Base-by-base conservation (phyloP, 2,113 vertebrate genomes). In the Tupaia tana region DNA sequence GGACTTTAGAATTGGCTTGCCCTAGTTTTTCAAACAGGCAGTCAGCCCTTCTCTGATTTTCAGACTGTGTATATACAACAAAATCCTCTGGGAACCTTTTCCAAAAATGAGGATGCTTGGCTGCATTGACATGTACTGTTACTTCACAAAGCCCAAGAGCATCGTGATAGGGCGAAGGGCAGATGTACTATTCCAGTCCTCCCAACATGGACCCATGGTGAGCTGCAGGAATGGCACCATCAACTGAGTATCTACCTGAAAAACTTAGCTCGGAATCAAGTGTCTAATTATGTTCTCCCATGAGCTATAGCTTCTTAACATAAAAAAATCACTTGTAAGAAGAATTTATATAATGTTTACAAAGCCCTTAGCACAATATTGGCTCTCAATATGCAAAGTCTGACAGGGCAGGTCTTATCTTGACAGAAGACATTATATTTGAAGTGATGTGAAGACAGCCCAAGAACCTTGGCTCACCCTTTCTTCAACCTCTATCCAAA, bases 401-500 rank as follows among this genome's bases (percentile, higher is more conserved):
- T 3, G 18, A 80, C 6, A n/a, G 15, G 25, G 20, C 70, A 86
- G 19, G 24, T 25, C 25, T 90, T 83, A 79, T 88, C 29, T 82
- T 18, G 11, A 25, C 3, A 27, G 6, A 80, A 83, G 29, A 43
- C 0, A 29, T 11, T 90, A 43, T 31, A 29, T 54, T 34, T 83
- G 16, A 74, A 73, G 10, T 29, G 12, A 14, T 31, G 5, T 64
- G 6, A n/a, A 20, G 2, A 18, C n/a, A 59, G 19, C 8, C 63
- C 63, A 89, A 89, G 71, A 59, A 64, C 20, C 5, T 95, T 27
- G 59, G 13, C 29, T 43, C 19, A 24, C 10, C 54, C 7, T 75
- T 64, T 77, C 67, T 95, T 71, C 20, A 82, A 59, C 61, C 64
- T 91, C 71, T 13, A 86, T 74, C n/a, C 58, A 84, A 67, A 88